Percentiles rank a stretch among this genome's conserved stretches.
Conservation (phyloP, 2,113 vertebrate genomes). For the Xyliphius kryptos region DNA sequence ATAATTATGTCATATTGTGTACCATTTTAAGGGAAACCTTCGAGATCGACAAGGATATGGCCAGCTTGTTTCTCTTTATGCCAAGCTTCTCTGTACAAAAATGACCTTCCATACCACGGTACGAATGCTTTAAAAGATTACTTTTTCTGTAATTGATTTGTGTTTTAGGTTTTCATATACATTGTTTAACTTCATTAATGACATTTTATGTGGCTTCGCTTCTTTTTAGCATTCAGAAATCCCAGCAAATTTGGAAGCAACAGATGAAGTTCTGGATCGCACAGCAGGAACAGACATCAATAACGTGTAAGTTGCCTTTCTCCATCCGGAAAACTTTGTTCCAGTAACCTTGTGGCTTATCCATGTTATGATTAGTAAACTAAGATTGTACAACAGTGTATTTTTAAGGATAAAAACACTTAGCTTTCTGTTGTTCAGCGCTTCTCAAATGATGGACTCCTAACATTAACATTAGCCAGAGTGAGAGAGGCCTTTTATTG, state of each 20-base stretch:
- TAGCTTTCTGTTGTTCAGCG: too few species aligned
- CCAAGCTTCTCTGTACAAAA: slow-evolving; percentile 81
- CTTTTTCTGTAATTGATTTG: background rate
- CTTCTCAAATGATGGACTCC: too few species aligned
- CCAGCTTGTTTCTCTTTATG: slow-evolving; percentile 80
- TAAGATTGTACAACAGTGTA: too few species aligned
- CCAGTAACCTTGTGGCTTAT: too few species aligned
- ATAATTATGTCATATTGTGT: background rate
- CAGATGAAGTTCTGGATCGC: slow-evolving; percentile 86
- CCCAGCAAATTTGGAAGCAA: slow-evolving; percentile 77
- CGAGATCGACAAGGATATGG: slow-evolving; percentile 85
- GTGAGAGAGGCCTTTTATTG: too few species aligned
- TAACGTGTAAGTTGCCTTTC: slow-evolving; percentile 78
- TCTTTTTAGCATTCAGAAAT: slow-evolving; percentile 78
- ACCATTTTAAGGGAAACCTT: slow-evolving; percentile 67
- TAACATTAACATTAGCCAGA: too few species aligned
- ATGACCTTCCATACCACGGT: slow-evolving; percentile 90
- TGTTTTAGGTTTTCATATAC: too few species aligned
- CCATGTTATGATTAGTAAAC: too few species aligned
- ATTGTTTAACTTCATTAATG: too few species aligned
- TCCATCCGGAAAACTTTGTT: too few species aligned
- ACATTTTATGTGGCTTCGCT: background rate
- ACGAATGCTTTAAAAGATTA: slow-evolving; percentile 10
- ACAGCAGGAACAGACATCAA: slow-evolving; percentile 85
- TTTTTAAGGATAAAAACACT: too few species aligned